Evolutionary conservation across 2,797 vertebrate genomes (phyloP).

Genomic region (Mus spretus): DNA sequence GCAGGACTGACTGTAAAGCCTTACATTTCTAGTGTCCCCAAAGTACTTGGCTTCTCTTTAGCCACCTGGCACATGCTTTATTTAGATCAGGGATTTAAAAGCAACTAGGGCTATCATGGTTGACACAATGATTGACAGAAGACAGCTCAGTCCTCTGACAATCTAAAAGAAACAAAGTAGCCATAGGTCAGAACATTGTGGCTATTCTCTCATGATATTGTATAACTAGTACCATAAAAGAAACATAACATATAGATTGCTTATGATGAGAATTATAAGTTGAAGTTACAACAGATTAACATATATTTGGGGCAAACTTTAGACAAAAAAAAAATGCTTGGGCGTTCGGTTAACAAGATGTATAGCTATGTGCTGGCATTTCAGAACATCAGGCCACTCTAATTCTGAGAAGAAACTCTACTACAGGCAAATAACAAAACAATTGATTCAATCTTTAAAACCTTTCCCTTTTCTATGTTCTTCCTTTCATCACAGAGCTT

Average conservation of each 20-base stretch:
- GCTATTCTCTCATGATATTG: not conserved
- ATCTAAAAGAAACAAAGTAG: not conserved
- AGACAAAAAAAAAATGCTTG: not conserved
- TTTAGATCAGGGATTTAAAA: conserved; percentile 47
- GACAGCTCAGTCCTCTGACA: not conserved
- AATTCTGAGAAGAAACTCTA: not conserved
- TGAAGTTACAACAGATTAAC: not conserved
- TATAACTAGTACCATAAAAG: not conserved
- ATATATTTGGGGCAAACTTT: not conserved
- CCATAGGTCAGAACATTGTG: not conserved
- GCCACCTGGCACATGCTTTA: not conserved
- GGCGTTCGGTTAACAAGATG: not conserved
- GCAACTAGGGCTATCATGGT: not conserved
- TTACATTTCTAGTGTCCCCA: not conserved
- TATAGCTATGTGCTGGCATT: not conserved
- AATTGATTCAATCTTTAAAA: not conserved
- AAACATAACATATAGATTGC: not conserved
- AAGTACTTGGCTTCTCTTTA: conserved; percentile 29
- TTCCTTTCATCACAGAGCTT: not conserved
- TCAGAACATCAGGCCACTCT: not conserved
- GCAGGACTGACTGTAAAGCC: conserved; percentile 24
- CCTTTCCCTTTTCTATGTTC: not conserved
- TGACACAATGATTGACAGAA: not conserved
- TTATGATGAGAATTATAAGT: conserved; percentile 17
- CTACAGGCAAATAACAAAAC: not conserved